These are phyloP conservation scores for Hephaestus fuliginosus DNA, from an alignment of 2,797 vertebrate species.

Conservation along the genomic window DNA sequence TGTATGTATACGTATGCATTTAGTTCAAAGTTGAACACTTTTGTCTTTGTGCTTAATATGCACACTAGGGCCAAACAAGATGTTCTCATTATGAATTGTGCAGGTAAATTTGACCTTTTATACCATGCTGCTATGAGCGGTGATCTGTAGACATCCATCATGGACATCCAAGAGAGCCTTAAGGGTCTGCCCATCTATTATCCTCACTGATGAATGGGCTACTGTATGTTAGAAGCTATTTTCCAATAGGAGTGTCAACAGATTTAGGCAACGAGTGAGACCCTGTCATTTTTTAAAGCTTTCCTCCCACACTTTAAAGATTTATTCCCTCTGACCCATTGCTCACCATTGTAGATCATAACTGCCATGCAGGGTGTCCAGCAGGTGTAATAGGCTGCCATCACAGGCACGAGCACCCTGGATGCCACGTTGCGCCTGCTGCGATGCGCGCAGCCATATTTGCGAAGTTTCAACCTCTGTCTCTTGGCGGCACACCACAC, in stretches of 20 bases:
- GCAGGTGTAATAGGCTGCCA: slow-evolving; percentile 88
- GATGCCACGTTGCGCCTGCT: slow-evolving; percentile 79
- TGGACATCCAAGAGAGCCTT: too few relatives aligned
- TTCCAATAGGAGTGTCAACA: not conserved
- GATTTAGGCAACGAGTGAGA: not conserved
- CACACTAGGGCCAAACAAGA: not conserved
- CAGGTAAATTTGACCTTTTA: not conserved
- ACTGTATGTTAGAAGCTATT: not conserved
- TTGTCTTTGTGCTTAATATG: not conserved
- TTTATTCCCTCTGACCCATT: not conserved
- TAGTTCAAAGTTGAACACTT: not conserved
- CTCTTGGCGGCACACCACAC: slow-evolving; percentile 88
- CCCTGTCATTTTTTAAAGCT: not conserved
- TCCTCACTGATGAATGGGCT: not conserved
- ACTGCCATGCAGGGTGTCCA: slow-evolving; percentile 90
- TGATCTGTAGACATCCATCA: not conserved
- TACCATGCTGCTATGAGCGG: not conserved
- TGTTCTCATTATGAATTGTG: not conserved
- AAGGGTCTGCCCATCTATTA: not conserved
- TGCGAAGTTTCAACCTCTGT: slow-evolving; percentile 83
- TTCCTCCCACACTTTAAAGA: not conserved
- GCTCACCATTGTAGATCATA: slow-evolving; percentile 90
- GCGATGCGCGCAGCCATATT: slow-evolving; percentile 65
- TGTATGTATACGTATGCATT: not conserved
- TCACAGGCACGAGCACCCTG: slow-evolving; percentile 87